Conservation (phyloP, 2,888 invertebrate genomes). For the Vesta saturnalis region DNA sequence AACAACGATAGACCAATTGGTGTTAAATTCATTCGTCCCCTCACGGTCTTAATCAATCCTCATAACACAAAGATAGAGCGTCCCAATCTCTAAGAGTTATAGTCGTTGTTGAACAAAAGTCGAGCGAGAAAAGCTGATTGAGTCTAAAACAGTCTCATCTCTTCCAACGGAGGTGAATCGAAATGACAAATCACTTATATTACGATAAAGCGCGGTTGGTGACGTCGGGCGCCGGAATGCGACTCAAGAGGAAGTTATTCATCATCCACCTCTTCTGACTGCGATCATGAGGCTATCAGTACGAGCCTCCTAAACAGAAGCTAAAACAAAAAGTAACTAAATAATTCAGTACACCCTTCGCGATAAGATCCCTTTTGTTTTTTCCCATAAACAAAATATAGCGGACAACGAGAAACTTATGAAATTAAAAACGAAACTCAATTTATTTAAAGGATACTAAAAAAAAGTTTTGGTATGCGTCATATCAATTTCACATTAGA, state of each 20-base stretch:
- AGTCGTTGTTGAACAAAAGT: slow-evolving; percentile 58
- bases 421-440: slow-evolving; percentile 24
- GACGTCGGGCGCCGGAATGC: slow-evolving; percentile 59
- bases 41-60: slow-evolving; percentile 61
- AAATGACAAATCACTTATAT: slow-evolving; percentile 62
- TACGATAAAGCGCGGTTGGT: slow-evolving; percentile 55
- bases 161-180: slow-evolving; percentile 61
- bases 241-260: slow-evolving; percentile 54
- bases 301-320: slow-evolving; percentile 40
- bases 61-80: slow-evolving; percentile 60
- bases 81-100: slow-evolving; percentile 59
- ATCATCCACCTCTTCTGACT: slow-evolving; percentile 52
- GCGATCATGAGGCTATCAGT: slow-evolving; percentile 40
- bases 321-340: slow-evolving; percentile 7
- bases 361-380: not conserved
- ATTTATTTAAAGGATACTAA: slow-evolving; percentile 47
- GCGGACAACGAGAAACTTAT: not conserved
- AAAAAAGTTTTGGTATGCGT: slow-evolving; percentile 54
- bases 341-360: not conserved
- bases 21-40: slow-evolving; percentile 62
- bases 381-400: not conserved
- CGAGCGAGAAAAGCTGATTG: slow-evolving; percentile 59
- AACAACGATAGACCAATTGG: slow-evolving; percentile 60
- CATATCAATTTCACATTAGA: slow-evolving; percentile 62
- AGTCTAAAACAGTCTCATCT: slow-evolving; percentile 59